phyloP scores from a whole-genome alignment of 2,797 vertebrate genomes.

The Xenops minutus region DNA sequence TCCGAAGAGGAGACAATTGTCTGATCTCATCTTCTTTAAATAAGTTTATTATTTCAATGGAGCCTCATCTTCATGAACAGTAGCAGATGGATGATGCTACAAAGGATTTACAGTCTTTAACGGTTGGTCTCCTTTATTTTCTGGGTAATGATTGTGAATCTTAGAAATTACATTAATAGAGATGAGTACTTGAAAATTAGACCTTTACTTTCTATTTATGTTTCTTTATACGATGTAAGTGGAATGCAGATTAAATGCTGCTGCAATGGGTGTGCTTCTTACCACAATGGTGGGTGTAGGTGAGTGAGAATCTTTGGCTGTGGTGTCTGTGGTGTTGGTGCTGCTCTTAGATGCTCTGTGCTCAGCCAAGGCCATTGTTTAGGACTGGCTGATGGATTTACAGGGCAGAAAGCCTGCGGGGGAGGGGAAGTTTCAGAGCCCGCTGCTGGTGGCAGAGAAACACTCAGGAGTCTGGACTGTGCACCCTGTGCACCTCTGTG shows the following conservation, averaged over 20 bases:
- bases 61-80: background rate
- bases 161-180: background rate
- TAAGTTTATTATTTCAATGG: background rate
- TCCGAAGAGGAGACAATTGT: background rate
- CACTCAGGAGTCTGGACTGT: no score
- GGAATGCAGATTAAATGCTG: background rate
- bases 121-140: background rate
- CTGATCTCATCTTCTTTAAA: background rate
- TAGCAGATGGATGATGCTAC: background rate
- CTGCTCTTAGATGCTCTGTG: accelerated
- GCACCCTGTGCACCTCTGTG: no score
- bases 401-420: no score
- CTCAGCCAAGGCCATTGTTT: background rate
- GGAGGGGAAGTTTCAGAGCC: no score
- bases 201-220: background rate
- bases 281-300: background rate
- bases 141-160: background rate
- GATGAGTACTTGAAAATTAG: background rate
- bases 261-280: background rate
- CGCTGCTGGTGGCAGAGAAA: no score
- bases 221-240: background rate
- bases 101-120: background rate
- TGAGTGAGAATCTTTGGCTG: background rate
- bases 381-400: background rate
- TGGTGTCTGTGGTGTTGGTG: background rate